A percentile compares a stretch with the other conserved stretches of the same genome.
Conservation (phyloP, 2,888 invertebrate species). For the Oxycera nigricornis region DNA sequence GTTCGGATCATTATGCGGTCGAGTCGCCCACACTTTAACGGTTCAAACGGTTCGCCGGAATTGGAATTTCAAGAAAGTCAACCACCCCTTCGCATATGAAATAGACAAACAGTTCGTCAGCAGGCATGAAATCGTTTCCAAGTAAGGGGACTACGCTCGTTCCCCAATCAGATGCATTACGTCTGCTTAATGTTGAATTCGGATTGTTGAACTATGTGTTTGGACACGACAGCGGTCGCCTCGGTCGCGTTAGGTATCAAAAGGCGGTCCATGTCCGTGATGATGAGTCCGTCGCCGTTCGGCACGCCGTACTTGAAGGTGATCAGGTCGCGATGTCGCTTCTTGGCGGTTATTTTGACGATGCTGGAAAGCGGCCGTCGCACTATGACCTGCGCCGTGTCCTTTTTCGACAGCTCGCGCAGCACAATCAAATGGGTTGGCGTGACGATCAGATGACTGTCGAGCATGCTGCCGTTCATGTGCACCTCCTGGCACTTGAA, state of each 20-base stretch:
- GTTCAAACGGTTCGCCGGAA: too few species aligned
- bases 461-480: slow-evolving; percentile 86
- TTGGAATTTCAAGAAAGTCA: too few species aligned
- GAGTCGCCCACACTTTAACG: too few species aligned
- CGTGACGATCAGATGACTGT: slow-evolving; percentile 87
- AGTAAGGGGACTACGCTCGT: background rate
- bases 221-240: slow-evolving; percentile 88
- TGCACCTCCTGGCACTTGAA: slow-evolving; percentile 94
- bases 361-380: slow-evolving; percentile 88
- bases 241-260: slow-evolving; percentile 90
- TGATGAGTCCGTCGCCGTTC: slow-evolving; percentile 78
- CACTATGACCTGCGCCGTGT: slow-evolving; percentile 84
- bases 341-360: slow-evolving; percentile 96
- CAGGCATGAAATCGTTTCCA: too few species aligned
- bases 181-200: slow-evolving; percentile 47
- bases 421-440: slow-evolving; percentile 85
- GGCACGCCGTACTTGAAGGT: slow-evolving; percentile 95
- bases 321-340: slow-evolving; percentile 92
- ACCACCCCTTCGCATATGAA: too few species aligned
- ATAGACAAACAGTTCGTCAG: too few species aligned
- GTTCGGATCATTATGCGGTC: too few species aligned
- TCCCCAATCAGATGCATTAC: background rate
- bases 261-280: slow-evolving; percentile 91
- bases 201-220: slow-evolving; percentile 78
- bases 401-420: slow-evolving; percentile 78